Base-by-base conservation (phyloP, 2,113 vertebrate genomes). In the Corvus moneduloides region DNA sequence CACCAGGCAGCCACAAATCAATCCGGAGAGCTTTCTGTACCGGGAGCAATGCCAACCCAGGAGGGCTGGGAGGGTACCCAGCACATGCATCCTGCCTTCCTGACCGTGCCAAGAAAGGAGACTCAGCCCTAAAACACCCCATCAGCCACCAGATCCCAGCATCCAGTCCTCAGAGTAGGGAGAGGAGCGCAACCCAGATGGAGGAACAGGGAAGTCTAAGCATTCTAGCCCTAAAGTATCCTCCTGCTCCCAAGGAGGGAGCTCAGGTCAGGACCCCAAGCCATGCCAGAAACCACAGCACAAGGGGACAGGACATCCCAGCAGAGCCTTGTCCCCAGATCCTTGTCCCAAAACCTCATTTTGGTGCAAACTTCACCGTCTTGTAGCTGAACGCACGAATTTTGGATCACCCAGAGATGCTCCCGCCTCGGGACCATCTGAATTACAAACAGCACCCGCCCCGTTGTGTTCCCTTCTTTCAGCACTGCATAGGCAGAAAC, bases 141-240 rank as follows among this genome's bases (percentile, higher is more conserved):
- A 7, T 35, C 46, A 64, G n/a, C n/a, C 37, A 80, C 26, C 32
- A 46, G 23, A 71, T 8, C n/a, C 68, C 59, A 32, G 19, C 17
- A 18, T 4, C 30, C 30, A 59, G 18, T 4, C 30, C 37, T 32
- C 16, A 18, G 37, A 2, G 5, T 0, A 35, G 33, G 16, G 20
- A 3, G 0, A n/a, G 28, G 12, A 61, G 64, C 0, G 0, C 0
- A 0, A 28, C 11, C 16, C 6, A 4, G 33, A 28, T 3, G 32
- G 51, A 52, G 37, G 30, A 90, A 85, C 13, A 27, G n/a, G 23
- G 9, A 68, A 78, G 9, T 13, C 15, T 2, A 1, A 68, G 44
- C 33, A 87, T 12, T 56, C 56, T 22, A 23, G 32, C 41, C 49
- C 32, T 4, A 4, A 62, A 71, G 41, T 1, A 72, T 17, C 48